Percentiles rank a stretch among this genome's conserved stretches.
phyloP scores from a whole-genome alignment of 2,797 vertebrate species.

The Danio aesculapii region DNA sequence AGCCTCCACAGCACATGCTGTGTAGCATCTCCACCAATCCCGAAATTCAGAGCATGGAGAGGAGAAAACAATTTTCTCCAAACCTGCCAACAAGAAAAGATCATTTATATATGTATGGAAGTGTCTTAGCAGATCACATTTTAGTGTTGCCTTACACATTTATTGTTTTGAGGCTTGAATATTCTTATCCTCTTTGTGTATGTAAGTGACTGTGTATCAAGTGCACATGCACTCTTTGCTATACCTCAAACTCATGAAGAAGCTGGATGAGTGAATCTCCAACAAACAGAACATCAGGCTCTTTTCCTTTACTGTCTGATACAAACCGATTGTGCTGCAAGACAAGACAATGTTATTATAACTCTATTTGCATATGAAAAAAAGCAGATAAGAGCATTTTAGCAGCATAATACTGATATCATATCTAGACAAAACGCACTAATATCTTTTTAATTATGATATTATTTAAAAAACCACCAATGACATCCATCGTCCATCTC shows the following conservation, averaged over 20 bases:
- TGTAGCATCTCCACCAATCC: constrained; percentile 88
- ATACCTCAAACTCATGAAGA: constrained; percentile 92
- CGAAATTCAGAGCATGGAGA: constrained; percentile 92
- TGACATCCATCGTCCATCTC: constrained; percentile 92
- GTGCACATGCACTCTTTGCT: constrained; percentile 21
- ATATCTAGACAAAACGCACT: too few species aligned
- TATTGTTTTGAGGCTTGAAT: too few species aligned
- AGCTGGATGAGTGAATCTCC: constrained; percentile 90
- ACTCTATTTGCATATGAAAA: not conserved
- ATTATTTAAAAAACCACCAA: constrained; percentile 74
- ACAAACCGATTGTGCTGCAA: constrained; percentile 89
- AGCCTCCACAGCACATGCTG: constrained; percentile 93
- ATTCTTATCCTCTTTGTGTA: too few species aligned
- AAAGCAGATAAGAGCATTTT: not conserved
- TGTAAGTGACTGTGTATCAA: not conserved
- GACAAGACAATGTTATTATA: not conserved
- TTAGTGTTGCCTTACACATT: too few species aligned
- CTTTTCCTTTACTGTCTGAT: constrained; percentile 91
- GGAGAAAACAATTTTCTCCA: constrained; percentile 93
- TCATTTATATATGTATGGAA: too few species aligned
- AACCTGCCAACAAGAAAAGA: constrained; percentile 75
- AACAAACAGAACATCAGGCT: constrained; percentile 92
- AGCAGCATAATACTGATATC: not conserved
- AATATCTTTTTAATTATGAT: not conserved
- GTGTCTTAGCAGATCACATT: too few species aligned